Evolutionary conservation across 2,797 vertebrate species (phyloP).

Genomic region (Phalloptychus januarius): DNA sequence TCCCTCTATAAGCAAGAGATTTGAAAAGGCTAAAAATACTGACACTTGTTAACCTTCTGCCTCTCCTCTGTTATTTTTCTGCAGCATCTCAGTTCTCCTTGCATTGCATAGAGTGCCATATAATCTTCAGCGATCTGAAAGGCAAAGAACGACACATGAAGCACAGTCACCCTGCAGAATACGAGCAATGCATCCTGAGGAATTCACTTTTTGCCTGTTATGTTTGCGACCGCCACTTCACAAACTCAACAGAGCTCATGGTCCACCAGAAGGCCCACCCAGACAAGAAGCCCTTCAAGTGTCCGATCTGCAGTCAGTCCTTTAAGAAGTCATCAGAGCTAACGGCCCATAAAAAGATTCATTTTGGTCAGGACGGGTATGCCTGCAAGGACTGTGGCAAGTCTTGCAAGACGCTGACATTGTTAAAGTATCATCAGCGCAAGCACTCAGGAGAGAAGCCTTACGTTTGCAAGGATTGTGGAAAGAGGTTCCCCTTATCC

Average conservation of each 20-base stretch:
- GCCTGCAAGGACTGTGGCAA: conserved; percentile 84
- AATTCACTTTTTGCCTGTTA: conserved; percentile 86
- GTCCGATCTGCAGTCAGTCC: conserved; percentile 76
- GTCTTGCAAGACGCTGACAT: conserved; percentile 82
- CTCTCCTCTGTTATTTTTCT: conserved; percentile 12
- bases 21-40: neutral
- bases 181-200: conserved; percentile 82
- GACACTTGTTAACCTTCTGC: neutral
- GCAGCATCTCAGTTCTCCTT: conserved; percentile 82
- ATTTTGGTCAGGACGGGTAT: conserved; percentile 78
- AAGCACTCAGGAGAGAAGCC: conserved; percentile 85
- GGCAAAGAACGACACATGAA: conserved; percentile 86
- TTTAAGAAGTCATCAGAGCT: conserved; percentile 81
- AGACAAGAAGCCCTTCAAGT: conserved; percentile 82
- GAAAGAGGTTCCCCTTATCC: conserved; percentile 80
- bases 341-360: conserved; percentile 81
- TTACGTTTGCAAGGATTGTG: conserved; percentile 81
- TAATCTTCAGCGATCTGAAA: conserved; percentile 86
- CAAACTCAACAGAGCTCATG: conserved; percentile 84
- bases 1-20: neutral
- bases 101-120: conserved; percentile 85
- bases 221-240: conserved; percentile 83
- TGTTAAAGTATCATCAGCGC: conserved; percentile 84
- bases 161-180: conserved; percentile 83
- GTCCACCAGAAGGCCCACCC: conserved; percentile 83